These are phyloP conservation scores for Eilema griseolum DNA, from an alignment of 2,888 invertebrate genomes.

Conservation along the genomic window DNA sequence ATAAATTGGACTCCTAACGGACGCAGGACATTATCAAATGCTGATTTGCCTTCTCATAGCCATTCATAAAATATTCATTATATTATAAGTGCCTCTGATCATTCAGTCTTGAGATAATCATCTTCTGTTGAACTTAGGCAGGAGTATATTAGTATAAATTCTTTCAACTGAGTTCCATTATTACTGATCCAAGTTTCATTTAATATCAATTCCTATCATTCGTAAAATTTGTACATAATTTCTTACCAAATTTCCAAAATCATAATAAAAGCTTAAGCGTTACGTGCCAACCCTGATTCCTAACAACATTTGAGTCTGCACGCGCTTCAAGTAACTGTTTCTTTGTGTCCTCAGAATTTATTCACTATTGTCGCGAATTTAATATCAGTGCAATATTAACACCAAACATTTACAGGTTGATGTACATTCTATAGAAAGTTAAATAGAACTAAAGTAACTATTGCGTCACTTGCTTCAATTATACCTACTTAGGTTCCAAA, in stretches of 20 bases:
- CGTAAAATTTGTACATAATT: background rate
- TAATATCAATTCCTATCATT: background rate
- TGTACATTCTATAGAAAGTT: background rate
- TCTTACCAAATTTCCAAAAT: background rate
- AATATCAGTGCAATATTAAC: conserved; percentile 40
- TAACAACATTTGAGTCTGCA: conserved; percentile 39
- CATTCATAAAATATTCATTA: no score
- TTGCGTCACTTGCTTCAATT: no score
- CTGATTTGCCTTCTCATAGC: no score
- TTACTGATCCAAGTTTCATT: background rate
- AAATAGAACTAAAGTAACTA: no score
- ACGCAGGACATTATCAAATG: no score
- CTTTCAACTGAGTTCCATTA: no score
- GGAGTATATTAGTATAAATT: no score
- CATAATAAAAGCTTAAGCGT: background rate
- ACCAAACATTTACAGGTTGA: conserved; percentile 23
- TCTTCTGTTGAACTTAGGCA: no score
- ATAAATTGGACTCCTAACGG: no score
- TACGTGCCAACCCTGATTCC: conserved; percentile 35
- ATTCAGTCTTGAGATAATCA: no score
- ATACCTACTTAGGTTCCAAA: no score
- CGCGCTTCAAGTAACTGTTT: conserved; percentile 53
- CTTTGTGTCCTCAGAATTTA: conserved; percentile 53
- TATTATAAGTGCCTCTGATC: no score
- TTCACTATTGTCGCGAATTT: conserved; percentile 46